These are phyloP conservation scores for Lingula anatina DNA, from an alignment of 2,888 invertebrate species.

Conservation along the genomic window DNA sequence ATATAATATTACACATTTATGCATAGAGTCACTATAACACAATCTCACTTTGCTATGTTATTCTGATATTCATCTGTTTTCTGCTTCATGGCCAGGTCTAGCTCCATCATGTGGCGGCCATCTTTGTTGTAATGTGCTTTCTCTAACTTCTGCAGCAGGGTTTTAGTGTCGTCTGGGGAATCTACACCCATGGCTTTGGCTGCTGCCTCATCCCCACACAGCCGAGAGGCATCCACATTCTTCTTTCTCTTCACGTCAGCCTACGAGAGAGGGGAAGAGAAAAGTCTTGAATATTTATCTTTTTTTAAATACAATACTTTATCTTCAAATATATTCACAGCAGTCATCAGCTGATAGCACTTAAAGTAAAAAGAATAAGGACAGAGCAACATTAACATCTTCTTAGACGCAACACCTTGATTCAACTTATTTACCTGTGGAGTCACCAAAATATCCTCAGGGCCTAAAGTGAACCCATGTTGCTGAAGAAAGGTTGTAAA, in stretches of 20 bases:
- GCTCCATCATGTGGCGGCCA: conserved; percentile 69
- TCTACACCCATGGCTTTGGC: conserved; percentile 67
- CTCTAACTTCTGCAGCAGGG: conserved; percentile 66
- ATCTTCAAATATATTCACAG: too few relatives aligned
- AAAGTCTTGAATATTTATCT: too few relatives aligned
- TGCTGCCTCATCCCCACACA: conserved; percentile 62
- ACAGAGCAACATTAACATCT: too few relatives aligned
- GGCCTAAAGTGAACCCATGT: conserved; percentile 89
- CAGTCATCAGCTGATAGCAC: too few relatives aligned
- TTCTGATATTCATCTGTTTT: conserved; percentile 78
- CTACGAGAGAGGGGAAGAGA: conserved; percentile 30
- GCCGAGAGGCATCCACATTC: conserved; percentile 62
- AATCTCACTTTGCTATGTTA: conserved; percentile 71
- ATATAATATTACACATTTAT: too few relatives aligned
- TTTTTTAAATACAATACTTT: too few relatives aligned
- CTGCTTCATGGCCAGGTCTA: conserved; percentile 73
- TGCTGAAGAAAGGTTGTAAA: conserved; percentile 86
- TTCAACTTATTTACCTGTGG: conserved; percentile 22
- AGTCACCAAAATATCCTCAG: conserved; percentile 85
- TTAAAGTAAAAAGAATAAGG: too few relatives aligned
- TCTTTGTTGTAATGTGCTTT: conserved; percentile 60
- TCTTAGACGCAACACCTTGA: too few relatives aligned
- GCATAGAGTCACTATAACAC: too few relatives aligned
- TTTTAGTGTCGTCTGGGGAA: conserved; percentile 54
- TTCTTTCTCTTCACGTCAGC: conserved; percentile 67